Conservation (phyloP, 2,113 vertebrate genomes). For the Ursus arctos region DNA sequence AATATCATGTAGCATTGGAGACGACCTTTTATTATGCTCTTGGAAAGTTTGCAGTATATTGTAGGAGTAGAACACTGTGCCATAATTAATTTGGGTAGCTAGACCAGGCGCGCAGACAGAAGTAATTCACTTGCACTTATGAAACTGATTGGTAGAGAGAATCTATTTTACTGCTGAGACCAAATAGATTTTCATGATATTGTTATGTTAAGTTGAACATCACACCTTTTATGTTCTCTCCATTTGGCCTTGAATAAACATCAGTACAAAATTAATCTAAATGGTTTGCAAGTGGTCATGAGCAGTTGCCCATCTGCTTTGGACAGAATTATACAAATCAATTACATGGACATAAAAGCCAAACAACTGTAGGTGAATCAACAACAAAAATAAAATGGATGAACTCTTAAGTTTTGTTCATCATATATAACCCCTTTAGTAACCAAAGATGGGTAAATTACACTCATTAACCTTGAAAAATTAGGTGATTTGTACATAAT, state of each 20-base stretch:
- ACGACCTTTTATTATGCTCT: conserved; percentile 52
- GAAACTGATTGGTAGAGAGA: conserved; percentile 82
- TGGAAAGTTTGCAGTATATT: conserved; percentile 66
- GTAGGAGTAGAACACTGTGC: conserved; percentile 73
- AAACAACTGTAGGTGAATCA: conserved; percentile 89
- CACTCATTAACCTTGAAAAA: conserved; percentile 97
- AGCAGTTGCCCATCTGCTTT: conserved; percentile 90
- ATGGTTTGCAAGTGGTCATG: conserved; percentile 87
- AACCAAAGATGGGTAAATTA: conserved; percentile 94
- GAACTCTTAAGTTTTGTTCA: conserved; percentile 92
- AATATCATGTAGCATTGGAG: neutral
- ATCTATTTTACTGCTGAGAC: conserved; percentile 85
- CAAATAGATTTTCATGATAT: conserved; percentile 87
- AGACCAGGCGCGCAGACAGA: conserved; percentile 82
- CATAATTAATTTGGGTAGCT: conserved; percentile 84
- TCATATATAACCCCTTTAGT: conserved; percentile 92
- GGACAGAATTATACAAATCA: conserved; percentile 92
- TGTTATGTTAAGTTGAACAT: conserved; percentile 89
- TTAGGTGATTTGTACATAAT: conserved; percentile 95
- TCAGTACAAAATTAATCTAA: conserved; percentile 89
- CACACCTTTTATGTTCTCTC: conserved; percentile 85
- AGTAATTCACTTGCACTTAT: conserved; percentile 86
- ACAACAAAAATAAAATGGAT: conserved; percentile 87
- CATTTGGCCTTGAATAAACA: conserved; percentile 91
- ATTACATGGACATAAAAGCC: conserved; percentile 90